Percentiles rank a stretch among this genome's conserved stretches.
phyloP scores from a whole-genome alignment of 2,113 vertebrate genomes.

The Erpornis zantholeuca region DNA sequence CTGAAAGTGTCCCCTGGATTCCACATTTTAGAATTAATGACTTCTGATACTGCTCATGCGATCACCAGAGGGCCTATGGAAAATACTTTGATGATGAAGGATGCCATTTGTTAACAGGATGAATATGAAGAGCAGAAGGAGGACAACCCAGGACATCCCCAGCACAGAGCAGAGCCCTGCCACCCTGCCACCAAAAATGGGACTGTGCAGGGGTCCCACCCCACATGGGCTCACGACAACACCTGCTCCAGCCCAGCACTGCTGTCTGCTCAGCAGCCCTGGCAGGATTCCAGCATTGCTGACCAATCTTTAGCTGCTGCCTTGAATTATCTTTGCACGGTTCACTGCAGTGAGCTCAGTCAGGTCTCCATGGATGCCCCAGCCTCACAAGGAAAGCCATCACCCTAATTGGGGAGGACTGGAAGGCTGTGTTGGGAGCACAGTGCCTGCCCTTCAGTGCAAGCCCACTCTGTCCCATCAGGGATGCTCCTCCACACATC shows the following conservation, averaged over 20 bases:
- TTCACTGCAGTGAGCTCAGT: neutral
- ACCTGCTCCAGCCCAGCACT: neutral
- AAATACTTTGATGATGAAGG: neutral
- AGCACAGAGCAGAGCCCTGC: neutral
- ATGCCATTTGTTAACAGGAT: neutral
- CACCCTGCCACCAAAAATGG: rapidly evolving
- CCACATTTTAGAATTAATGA: neutral
- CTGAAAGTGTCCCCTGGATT: neutral
- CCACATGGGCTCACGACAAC: rapidly evolving
- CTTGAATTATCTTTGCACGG: neutral
- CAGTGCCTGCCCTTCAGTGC: neutral
- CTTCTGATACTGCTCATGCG: neutral
- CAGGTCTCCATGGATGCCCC: neutral
- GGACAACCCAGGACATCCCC: neutral
- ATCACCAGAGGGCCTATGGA: neutral
- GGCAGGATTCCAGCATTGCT: neutral
- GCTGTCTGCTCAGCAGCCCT: neutral
- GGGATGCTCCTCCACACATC: neutral
- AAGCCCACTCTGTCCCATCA: neutral
- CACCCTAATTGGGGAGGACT: neutral
- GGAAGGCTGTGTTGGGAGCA: neutral
- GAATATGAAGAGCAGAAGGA: neutral
- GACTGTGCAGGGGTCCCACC: neutral
- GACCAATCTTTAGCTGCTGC: neutral
- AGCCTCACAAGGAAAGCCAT: neutral